Evolutionary conservation across 2,797 vertebrate genomes (phyloP).

Genomic region (Myiothlypis chrysogaster): DNA sequence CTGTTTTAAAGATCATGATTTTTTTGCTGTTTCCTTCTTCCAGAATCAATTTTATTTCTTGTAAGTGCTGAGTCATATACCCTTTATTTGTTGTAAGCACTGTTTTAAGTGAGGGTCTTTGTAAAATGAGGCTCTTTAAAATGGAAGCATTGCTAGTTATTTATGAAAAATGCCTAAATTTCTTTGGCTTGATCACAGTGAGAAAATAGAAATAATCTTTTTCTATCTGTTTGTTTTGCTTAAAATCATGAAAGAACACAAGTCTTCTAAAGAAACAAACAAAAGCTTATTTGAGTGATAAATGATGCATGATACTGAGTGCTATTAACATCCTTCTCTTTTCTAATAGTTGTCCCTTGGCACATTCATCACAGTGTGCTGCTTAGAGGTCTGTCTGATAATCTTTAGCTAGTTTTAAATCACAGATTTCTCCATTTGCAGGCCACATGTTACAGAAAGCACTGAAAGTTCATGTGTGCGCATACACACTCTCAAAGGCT

Average conservation of each 20-base stretch:
- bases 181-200: background rate
- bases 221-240: background rate
- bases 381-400: constrained; percentile 69
- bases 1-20: background rate
- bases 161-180: background rate
- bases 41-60: background rate
- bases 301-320: background rate
- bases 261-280: background rate
- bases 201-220: background rate
- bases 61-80: background rate
- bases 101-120: background rate
- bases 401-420: constrained; percentile 71
- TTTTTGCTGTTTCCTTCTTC: background rate
- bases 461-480: background rate
- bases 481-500: background rate
- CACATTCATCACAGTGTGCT: constrained; percentile 48
- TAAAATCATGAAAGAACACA: background rate
- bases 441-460: constrained; percentile 73
- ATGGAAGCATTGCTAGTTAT: background rate
- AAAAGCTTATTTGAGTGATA: constrained; percentile 12
- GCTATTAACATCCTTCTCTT: background rate
- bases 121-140: background rate
- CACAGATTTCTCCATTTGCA: constrained; percentile 70
- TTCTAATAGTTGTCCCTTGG: constrained; percentile 44
- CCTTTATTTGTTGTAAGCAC: background rate